Evolutionary conservation across 92 coral and sea anemone species (phyloP).

Genomic region (Nematostella vectensis): DNA sequence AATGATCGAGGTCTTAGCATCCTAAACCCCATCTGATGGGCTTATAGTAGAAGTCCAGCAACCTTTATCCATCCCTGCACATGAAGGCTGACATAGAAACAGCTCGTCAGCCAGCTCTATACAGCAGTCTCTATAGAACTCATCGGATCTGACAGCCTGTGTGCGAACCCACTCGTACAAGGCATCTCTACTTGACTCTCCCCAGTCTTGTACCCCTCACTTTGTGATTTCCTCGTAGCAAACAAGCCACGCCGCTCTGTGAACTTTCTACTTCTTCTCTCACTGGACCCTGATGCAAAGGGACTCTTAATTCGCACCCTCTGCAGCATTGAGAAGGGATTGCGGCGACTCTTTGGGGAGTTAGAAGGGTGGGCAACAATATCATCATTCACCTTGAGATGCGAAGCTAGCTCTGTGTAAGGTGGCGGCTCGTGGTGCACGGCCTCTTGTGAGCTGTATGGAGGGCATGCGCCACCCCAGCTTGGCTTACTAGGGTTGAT

Average conservation of each 20-base stretch:
- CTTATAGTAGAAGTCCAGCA: too few relatives aligned
- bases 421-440: conserved; percentile 70
- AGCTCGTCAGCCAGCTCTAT: too few relatives aligned
- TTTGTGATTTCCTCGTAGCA: conserved; percentile 39
- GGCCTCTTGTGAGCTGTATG: conserved; percentile 57
- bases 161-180: not conserved
- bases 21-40: too few relatives aligned
- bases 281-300: conserved; percentile 35
- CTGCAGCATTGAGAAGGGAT: conserved; percentile 61
- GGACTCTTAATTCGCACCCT: conserved; percentile 59
- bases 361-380: conserved; percentile 45
- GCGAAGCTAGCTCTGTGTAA: conserved; percentile 44
- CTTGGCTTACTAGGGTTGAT: conserved; percentile 42
- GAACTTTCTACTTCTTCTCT: conserved; percentile 27
- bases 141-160: conserved; percentile 2
- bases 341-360: conserved; percentile 44
- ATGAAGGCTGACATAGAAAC: too few relatives aligned
- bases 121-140: not conserved
- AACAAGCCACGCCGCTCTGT: conserved; percentile 59
- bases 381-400: conserved; percentile 60
- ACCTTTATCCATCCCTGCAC: too few relatives aligned
- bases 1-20: too few relatives aligned
- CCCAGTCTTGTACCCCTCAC: conserved; percentile 8
- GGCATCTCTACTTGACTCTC: conserved; percentile 4
- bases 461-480: conserved; percentile 68